Conservation (phyloP, 2,888 invertebrate species). For the Drosophila siamana region DNA sequence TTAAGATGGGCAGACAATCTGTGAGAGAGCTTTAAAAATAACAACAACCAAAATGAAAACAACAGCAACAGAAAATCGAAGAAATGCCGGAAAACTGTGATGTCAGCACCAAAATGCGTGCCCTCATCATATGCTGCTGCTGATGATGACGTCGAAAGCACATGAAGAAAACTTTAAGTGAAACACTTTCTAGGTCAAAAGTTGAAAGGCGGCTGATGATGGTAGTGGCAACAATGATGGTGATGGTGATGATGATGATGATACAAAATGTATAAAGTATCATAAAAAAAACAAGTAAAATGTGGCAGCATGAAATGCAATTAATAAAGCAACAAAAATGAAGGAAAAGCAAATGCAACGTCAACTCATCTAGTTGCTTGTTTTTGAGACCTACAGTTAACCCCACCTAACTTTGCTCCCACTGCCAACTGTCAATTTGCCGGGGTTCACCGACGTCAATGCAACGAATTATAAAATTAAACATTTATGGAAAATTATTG, state of each 20-base stretch:
- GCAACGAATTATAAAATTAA: conserved; percentile 47
- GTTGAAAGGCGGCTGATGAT: conserved; percentile 65
- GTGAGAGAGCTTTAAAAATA: conserved; percentile 24
- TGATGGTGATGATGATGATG: conserved; percentile 26
- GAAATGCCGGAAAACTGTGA: conserved; percentile 41
- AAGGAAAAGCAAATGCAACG: conserved; percentile 47
- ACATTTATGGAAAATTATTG: conserved; percentile 13
- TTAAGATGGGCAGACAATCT: conserved; percentile 16
- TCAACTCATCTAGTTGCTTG: conserved; percentile 11
- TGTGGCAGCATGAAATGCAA: conserved; percentile 59
- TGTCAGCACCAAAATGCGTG: conserved; percentile 67
- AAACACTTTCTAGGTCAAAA: conserved; percentile 76
- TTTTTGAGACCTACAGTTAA: conserved; percentile 1
- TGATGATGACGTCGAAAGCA: conserved; percentile 46
- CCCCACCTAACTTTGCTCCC: not conserved
- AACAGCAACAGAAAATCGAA: conserved; percentile 9
- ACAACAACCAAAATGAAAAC: not conserved
- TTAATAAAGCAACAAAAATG: conserved; percentile 49
- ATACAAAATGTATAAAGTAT: conserved; percentile 28
- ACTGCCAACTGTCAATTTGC: conserved; percentile 46
- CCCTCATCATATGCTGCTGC: conserved; percentile 28
- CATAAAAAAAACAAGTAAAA: conserved; percentile 22
- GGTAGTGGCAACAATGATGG: conserved; percentile 15
- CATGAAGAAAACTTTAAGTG: conserved; percentile 56
- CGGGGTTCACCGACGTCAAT: conserved; percentile 37